Evolutionary conservation across 2,113 vertebrate species (phyloP), one percentile per base, ranked within the genome.

Genomic region (Oreochromis tanganicae): DNA sequence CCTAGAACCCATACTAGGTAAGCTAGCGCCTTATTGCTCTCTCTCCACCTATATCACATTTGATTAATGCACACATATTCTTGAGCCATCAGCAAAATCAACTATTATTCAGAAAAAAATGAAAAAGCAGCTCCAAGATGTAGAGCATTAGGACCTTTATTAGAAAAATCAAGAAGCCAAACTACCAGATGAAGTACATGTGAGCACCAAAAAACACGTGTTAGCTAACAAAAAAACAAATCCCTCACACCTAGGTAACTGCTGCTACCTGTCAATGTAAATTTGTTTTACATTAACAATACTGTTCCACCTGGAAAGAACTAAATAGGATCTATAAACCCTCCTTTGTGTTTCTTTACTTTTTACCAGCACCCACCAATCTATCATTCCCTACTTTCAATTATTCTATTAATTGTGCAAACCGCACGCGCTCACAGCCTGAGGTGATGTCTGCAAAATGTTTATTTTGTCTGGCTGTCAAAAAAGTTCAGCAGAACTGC

Each of bases 391-490:
- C 79, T 38, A 29, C 41, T 79, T 83, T 38, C 24, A 63, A 85
- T 87, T 27, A 80, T 46, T 8, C 5, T n/a, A 2, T 46, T 54
- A 38, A 54, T 90, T 82, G 56, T 52, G 55, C 9, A 27, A 13
- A 13, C 55, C 12, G 19, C 48, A 61, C 75, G 6, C 0, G 21
- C 9, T 12, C 32, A 48, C 16, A 73, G 90, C 90, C 88, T 1
- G 29, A 57, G 81, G 87, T 19, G 55, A 85, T 41, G 75, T 87
- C 80, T 83, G 61, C 61, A 17, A 24, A 24, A 8, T 59, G 66
- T 88, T 91, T 80, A 55, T 89, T 87, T 87, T 84, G 75, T 84
- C 75, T 82, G 87, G 34, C 43, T 81, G 68, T 71, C 71, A 81
- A 78, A 43, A 78, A 34, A 41, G 41, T 13, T n/a, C n/a, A 32